Base-by-base conservation (phyloP, 2,797 vertebrate species). In the Peromyscus aztecus region DNA sequence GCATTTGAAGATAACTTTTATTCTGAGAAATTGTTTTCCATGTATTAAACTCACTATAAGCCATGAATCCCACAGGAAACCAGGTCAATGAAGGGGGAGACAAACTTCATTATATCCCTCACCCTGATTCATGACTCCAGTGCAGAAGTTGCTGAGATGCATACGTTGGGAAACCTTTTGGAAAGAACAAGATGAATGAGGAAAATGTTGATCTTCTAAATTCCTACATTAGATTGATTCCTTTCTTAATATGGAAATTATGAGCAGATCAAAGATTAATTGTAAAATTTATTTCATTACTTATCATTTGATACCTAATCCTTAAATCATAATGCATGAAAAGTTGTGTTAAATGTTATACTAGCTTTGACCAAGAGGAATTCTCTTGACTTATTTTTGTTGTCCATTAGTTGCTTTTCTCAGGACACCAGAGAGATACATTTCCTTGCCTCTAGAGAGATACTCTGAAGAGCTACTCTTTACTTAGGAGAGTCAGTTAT, bases 401-500 rank as follows among this genome's bases (percentile, higher is more conserved):
- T 80, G 12, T 55, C 2, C 29, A 34, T 52, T 55, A 78, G 31
- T 34, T n/a, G 2, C 11, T 23, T 31, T 80, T 55, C 34, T n/a
- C 2, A 12, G 52, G 2, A 55, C 2, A n/a, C 49, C 12, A 80
- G 19, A 21, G 6, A 55, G 43, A 23, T 80, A n/a, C 11, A 9
- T 80, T n/a, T 11, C 1, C 52, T 55, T 80, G 2, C 34, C 10
- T 55, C 31, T 55, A 19, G 14, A 77, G 76, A 77, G 16, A 3
- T 52, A 31, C 14, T 65, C 29, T 12, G 17, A 19, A n/a, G 16
- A n/a, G 34, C 34, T n/a, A 19, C 34, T n/a, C 21, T n/a, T 55
- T 78, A n/a, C 5, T 0, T 0, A 0, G 34, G 10, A 80, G 19
- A 55, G 0, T 57, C 34, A 37, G 9, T 19, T 46, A 78, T 13